Base-by-base conservation (phyloP, 2,888 invertebrate genomes). In the Cryptophagus acutangulus region DNA sequence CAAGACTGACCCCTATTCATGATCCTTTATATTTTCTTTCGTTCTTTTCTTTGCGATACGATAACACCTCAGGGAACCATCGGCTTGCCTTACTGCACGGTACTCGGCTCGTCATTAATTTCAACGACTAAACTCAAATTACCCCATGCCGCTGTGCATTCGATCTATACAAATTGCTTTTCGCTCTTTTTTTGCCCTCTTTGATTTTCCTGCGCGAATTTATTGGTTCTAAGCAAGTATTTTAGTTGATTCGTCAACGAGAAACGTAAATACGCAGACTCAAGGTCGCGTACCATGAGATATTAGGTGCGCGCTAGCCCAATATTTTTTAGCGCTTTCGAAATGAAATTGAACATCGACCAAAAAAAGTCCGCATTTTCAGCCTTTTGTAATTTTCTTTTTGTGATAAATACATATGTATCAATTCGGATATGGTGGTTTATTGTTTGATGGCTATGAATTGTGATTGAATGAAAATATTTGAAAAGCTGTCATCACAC, bases 31-130 rank as follows among this genome's bases (percentile, higher is more conserved):
- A 46, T 49, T 52, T 52, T 43, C 50, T 48, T 51, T 49, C 45
- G 37, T 49, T 45, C 49, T 45, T 42, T 38, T 31, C 36, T 40
- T 26, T 50, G 44, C 52, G 51, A 45, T 46, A 47, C 49, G 48
- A 56, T 53, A 56, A 54, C 54, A 54, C 56, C 56, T 55, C 40
- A 36, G 54, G 56, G 56, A 52, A 46, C 46, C 56, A 52, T 51
- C 51, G 51, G 46, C 48, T 46, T 46, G 43, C 46, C 50, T n/a
- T n/a, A n/a, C n/a, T n/a, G n/a, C n/a, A n/a, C n/a, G n/a, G 49
- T 45, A 45, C 51, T 47, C 45, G 41, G 45, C 40, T 39, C 42
- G 48, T 53, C 51, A 51, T 54, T 56, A 56, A 54, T 56, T 56
- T 48, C 46, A 50, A 52, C 54, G 48, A 49, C 52, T 52, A 50